Evolutionary conservation across 37 sponge, comb jelly and placozoan species (phyloP), one percentile per base, ranked within the genome.

Genomic region (Theonella swinhoei): DNA sequence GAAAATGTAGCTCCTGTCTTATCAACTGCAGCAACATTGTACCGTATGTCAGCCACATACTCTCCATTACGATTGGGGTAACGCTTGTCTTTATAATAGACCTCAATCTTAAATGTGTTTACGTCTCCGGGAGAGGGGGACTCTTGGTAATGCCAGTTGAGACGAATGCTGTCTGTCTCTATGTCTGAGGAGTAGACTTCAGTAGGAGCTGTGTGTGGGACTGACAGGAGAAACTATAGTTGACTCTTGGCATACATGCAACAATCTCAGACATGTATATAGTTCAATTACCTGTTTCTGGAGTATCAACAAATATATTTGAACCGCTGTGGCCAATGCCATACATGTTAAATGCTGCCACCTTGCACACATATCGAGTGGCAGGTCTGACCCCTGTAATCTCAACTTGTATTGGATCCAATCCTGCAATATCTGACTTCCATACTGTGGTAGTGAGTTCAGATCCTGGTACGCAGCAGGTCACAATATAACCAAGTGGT

Each of bases 111-210:
- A 39, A 85, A 85, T 5, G 62, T 76, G 3, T 8, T 19, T 3
- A 85, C 61, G 0, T n/a, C 34, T 4, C 71, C 85, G 29, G 61
- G 8, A 22, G 62, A 62, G 0, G 85, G 77, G 3, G 24, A 11
- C 32, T 83, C 84, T 24, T 39, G 17, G 78, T 77, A 85, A 0
- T 42, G 42, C 85, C 85, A 85, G 70, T 77, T 67, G 30, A 85
- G 70, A 0, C 29, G 70, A 0, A 70, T n/a, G 20, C 77, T 77
- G 35, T 29, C 41, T 24, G 75, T 23, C 25, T 42, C 28, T 29
- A 75, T 14, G 47, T 75, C 33, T 5, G 84, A 62, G 35, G 75
- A 30, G n/a, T 83, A 83, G 58, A 83, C 22, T 17, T 66, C 40
- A 31, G 58, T 83, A 3, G 84, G 84, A 29, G 54, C 84, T 83